Evolutionary conservation across 2,888 invertebrate species (phyloP).

Genomic region (Lepidocyrtoides sp.): DNA sequence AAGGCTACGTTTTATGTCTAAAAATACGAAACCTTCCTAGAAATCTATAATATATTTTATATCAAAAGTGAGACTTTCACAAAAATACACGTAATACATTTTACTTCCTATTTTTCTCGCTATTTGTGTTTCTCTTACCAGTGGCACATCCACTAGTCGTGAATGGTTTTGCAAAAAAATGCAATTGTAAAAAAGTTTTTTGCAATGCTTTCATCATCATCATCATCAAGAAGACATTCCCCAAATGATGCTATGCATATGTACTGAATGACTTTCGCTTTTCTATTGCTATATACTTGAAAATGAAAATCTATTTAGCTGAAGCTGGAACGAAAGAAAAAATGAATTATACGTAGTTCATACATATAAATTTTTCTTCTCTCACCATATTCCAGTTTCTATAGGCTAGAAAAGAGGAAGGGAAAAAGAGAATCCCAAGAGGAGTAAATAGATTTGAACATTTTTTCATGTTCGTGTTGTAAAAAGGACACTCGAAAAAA

Average conservation of each 20-base stretch:
- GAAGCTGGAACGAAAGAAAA: background rate
- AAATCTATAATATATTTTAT: background rate
- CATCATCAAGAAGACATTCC: conserved; percentile 4
- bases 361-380: background rate
- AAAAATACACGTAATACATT: too few species aligned
- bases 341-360: background rate
- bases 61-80: background rate
- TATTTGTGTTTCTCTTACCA: background rate
- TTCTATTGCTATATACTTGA: background rate
- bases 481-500: conserved; percentile 1
- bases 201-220: conserved; percentile 52
- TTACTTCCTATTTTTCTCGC: background rate
- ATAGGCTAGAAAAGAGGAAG: conserved; percentile 21
- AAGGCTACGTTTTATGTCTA: background rate
- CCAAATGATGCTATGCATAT: conserved; percentile 14
- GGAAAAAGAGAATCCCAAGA: conserved; percentile 45
- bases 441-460: conserved; percentile 58
- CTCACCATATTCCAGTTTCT: background rate
- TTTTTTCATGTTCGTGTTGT: conserved; percentile 42
- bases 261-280: background rate
- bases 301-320: conserved; percentile 59
- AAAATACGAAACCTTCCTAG: background rate
- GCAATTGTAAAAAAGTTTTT: conserved; percentile 61
- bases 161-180: conserved; percentile 55
- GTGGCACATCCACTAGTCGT: background rate